Base-by-base conservation (phyloP, 2,797 vertebrate genomes). In the Yasuhikotakia modesta region DNA sequence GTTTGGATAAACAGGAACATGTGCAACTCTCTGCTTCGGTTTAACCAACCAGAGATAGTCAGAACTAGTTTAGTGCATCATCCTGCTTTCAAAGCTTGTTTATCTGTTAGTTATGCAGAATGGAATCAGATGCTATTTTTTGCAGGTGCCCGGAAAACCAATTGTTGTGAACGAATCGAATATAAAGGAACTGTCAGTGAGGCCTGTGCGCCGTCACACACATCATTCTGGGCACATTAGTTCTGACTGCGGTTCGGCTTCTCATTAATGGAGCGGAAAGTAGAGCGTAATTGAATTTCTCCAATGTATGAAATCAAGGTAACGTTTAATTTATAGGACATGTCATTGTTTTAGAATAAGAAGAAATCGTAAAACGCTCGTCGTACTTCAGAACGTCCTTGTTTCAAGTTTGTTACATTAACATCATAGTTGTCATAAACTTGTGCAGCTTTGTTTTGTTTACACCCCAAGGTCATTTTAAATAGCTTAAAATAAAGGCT, bases 261-360 rank as follows among this genome's bases (percentile, higher is more conserved):
- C 89, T 86, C 87, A 89, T 91, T 92, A 93, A 92, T 91, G 88
- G 90, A 84, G 87, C 90, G 86, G 89, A 91, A 92, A 92, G 90
- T 85, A 81, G 84, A 87, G 89, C 32, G 50, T 90, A 88, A 92
- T 93, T 90, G 90, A 87, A 91, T 91, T 86, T 82, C 85, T 85
- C 82, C 81, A 85, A 87, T 81, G 75, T 90, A 90, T 86, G 85
- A 88, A 89, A 85, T 87, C 78, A 83, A 69, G 73, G 78, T 81
- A 70, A 84, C 77, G 27, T 82, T 82, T 86, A 83, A 84, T 82
- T 63, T 80, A 86, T 73, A 78, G 66, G 45, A 61, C 63, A 55
- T 55, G 66, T 75, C 78, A 69, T 80, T 78, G 75, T 81, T 81
- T 78, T 77, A 61, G 46, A 63, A 52, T 52, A 58, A 58, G 45